phyloP scores from a whole-genome alignment of 2,888 invertebrate species.

The Julus scanicus region DNA sequence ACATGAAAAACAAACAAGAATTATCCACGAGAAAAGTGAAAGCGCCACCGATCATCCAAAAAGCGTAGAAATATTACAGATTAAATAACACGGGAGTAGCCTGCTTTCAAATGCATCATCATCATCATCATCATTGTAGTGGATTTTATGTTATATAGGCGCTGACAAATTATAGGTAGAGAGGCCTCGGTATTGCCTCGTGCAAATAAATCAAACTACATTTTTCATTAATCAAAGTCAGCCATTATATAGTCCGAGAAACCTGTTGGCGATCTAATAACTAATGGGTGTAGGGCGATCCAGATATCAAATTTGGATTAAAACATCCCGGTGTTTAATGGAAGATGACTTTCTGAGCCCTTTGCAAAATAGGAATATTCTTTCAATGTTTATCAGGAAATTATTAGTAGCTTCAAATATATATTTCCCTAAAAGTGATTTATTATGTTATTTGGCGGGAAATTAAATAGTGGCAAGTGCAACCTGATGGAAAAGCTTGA shows the following conservation, averaged over 20 bases:
- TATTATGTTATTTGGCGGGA: no score
- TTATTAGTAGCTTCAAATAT: no score
- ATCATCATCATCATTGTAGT: background rate
- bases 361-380: no score
- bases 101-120: background rate
- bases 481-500: no score
- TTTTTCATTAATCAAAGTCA: background rate
- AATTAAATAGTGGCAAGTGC: no score
- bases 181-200: background rate
- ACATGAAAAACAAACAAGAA: slow-evolving; percentile 2
- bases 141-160: background rate
- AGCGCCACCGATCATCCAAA: background rate
- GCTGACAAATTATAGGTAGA: slow-evolving; percentile 6
- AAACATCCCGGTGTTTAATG: no score
- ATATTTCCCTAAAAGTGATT: no score
- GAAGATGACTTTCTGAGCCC: no score
- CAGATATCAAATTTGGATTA: no score
- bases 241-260: background rate
- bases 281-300: background rate
- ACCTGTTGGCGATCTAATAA: background rate
- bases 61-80: background rate
- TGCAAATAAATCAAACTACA: background rate
- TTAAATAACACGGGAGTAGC: slow-evolving; percentile 5
- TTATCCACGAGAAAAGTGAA: background rate
- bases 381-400: no score